These are phyloP conservation scores for Pachypeltis micranthus DNA, from an alignment of 1,140 invertebrate genomes.

Conservation along the genomic window DNA sequence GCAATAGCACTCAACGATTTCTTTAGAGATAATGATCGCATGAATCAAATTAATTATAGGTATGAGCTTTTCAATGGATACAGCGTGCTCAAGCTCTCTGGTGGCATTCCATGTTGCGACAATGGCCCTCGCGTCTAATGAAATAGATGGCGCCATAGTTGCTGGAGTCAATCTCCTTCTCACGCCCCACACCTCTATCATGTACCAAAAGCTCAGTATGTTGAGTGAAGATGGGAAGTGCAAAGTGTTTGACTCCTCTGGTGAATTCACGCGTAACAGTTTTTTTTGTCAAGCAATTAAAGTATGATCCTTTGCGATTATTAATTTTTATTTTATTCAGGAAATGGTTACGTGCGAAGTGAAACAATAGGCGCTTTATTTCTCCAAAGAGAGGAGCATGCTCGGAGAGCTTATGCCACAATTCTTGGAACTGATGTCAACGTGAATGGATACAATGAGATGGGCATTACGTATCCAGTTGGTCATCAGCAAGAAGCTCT, in stretches of 20 bases:
- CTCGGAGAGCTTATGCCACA: conserved; percentile 72
- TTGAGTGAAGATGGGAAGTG: conserved; percentile 72
- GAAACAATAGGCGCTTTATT: conserved; percentile 74
- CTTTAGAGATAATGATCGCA: too few species aligned
- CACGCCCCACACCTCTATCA: conserved; percentile 75
- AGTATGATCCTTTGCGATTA: too few species aligned
- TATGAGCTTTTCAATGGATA: conserved; percentile 86
- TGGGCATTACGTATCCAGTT: conserved; percentile 84
- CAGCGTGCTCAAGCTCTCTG: conserved; percentile 87
- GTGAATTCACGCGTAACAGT: conserved; percentile 33
- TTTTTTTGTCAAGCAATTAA: too few species aligned
- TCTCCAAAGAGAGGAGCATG: conserved; percentile 61
- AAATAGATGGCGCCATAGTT: conserved; percentile 86
- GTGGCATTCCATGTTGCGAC: conserved; percentile 79
- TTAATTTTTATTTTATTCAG: too few species aligned
- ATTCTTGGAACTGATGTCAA: conserved; percentile 77
- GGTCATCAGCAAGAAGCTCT: conserved; percentile 75
- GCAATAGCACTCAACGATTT: too few species aligned
- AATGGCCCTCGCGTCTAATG: conserved; percentile 64
- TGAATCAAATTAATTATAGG: conserved; percentile 45
- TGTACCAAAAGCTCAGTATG: conserved; percentile 86
- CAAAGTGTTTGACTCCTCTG: conserved; percentile 83
- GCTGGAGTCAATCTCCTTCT: conserved; percentile 65
- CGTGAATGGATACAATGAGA: conserved; percentile 76
- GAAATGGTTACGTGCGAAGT: conserved; percentile 81